A percentile compares a stretch with the other conserved stretches of the same genome.
Evolutionary conservation across 2,113 vertebrate genomes (phyloP).

Genomic region (Opisthocomus hoazin): DNA sequence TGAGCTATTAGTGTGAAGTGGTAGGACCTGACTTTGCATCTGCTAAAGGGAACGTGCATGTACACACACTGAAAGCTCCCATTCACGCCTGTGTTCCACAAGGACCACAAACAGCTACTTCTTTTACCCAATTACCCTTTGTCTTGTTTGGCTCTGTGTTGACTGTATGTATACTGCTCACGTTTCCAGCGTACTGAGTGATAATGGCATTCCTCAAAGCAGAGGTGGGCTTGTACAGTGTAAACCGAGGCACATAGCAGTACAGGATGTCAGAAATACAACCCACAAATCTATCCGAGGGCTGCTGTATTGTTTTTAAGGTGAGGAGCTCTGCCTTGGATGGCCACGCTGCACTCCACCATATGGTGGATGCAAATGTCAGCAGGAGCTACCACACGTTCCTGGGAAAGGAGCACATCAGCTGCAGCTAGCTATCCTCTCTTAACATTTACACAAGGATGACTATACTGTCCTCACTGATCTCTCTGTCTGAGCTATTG

Average conservation of each 20-base stretch:
- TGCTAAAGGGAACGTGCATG: not conserved
- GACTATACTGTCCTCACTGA: not conserved
- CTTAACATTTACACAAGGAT: not conserved
- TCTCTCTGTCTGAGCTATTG: not conserved
- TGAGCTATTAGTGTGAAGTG: not conserved
- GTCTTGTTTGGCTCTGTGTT: not conserved
- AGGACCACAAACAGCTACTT: not conserved
- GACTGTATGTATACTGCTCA: not conserved
- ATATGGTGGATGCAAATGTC: not conserved
- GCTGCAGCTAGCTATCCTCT: not conserved
- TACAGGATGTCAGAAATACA: rapidly evolving
- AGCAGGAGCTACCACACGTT: not conserved
- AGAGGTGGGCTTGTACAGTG: rapidly evolving
- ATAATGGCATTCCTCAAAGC: not conserved
- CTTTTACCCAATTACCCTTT: not conserved
- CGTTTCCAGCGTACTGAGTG: not conserved
- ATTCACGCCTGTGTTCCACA: not conserved
- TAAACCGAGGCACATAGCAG: too few species aligned
- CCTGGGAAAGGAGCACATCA: rapidly evolving
- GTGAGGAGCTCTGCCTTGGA: not conserved
- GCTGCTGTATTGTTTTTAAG: rapidly evolving
- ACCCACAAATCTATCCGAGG: rapidly evolving
- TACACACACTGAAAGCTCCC: not conserved
- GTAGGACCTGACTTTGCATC: not conserved
- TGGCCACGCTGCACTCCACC: not conserved